A percentile compares a stretch with the other conserved stretches of the same genome.
Evolutionary conservation across 2,888 invertebrate genomes (phyloP).

Genomic region (Epistrophella euchroma): DNA sequence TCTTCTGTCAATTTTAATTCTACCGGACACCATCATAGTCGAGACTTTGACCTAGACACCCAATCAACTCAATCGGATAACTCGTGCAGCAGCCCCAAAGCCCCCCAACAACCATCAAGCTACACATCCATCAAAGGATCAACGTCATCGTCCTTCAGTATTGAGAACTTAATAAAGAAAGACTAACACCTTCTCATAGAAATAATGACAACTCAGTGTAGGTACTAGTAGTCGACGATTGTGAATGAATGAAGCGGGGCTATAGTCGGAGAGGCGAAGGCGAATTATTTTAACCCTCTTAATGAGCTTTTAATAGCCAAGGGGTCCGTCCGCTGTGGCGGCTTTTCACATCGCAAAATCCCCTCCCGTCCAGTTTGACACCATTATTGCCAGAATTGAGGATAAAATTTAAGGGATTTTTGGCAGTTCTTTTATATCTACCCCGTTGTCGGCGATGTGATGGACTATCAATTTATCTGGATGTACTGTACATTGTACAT

Average conservation of each 20-base stretch:
- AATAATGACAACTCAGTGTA: constrained; percentile 41
- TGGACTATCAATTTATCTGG: constrained; percentile 62
- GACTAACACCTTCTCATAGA: constrained; percentile 77
- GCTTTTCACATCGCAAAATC: constrained; percentile 42
- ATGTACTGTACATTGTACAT: too few relatives aligned
- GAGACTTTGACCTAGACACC: constrained; percentile 72
- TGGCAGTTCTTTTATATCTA: constrained; percentile 7
- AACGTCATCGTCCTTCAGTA: constrained; percentile 80
- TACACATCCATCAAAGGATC: constrained; percentile 69
- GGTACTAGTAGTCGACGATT: constrained; percentile 12
- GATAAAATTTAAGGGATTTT: constrained; percentile 19
- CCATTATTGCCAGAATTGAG: constrained; percentile 37
- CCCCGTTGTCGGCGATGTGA: constrained; percentile 17
- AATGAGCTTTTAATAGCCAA: constrained; percentile 77
- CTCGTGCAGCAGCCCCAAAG: constrained; percentile 70
- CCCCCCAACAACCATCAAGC: constrained; percentile 55
- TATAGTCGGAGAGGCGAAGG: constrained; percentile 6
- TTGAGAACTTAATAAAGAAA: constrained; percentile 83
- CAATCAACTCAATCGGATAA: constrained; percentile 73
- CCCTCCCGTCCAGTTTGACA: constrained; percentile 63
- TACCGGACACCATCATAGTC: constrained; percentile 46
- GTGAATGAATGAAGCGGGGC: background rate
- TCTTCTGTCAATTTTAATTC: constrained; percentile 40
- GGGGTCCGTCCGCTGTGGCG: constrained; percentile 35
- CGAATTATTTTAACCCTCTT: constrained; percentile 73